phyloP scores from a whole-genome alignment of 2,113 vertebrate species.

The Spizaetus ornatus region DNA sequence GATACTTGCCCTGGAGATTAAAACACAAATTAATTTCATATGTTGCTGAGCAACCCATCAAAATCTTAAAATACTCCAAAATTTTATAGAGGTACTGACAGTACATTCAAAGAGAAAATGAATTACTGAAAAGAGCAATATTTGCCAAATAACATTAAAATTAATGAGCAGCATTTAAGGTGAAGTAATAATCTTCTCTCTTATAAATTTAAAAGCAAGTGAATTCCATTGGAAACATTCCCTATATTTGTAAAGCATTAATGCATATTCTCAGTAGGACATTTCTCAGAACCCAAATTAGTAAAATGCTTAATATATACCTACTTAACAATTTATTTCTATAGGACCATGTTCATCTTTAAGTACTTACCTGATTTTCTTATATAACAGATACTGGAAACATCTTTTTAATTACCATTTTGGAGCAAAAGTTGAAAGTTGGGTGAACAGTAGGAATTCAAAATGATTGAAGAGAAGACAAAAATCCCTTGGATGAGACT shows the following conservation, averaged over 20 bases:
- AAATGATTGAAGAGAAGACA: neutral
- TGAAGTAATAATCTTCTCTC: neutral
- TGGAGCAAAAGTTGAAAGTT: neutral
- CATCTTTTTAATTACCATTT: neutral
- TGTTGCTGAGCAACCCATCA: neutral
- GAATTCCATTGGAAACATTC: neutral
- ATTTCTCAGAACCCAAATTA: neutral
- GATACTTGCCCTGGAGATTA: neutral
- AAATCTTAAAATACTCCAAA: neutral
- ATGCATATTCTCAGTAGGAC: neutral
- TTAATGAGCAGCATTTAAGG: neutral
- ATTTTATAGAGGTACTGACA: neutral
- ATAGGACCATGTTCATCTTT: neutral
- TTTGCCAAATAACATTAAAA: constrained; percentile 1
- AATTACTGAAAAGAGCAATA: neutral
- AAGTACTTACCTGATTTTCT: neutral
- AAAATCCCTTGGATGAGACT: neutral
- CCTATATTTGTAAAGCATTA: neutral
- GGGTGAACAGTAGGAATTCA: neutral
- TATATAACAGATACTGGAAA: neutral
- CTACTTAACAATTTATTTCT: neutral
- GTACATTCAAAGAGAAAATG: neutral
- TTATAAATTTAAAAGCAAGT: neutral
- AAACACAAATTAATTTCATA: neutral
- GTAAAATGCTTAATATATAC: neutral